Conservation (phyloP, 2,888 invertebrate genomes). For the Laothoe populi region DNA sequence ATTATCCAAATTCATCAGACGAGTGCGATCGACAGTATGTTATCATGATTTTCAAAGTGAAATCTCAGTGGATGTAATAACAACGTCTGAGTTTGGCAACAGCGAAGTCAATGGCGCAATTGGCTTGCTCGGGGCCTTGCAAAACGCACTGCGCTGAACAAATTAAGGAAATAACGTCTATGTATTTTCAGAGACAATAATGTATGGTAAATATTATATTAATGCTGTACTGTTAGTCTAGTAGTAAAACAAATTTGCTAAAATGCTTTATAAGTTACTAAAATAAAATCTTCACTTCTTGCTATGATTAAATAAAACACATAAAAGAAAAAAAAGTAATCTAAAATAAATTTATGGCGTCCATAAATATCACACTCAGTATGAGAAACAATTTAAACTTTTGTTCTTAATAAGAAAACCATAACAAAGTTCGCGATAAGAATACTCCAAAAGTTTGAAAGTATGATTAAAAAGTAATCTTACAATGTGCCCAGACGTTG, state of each 20-base stretch:
- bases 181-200: not conserved
- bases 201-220: not conserved
- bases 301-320: too few species aligned
- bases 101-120: slow-evolving; percentile 45
- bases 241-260: not conserved
- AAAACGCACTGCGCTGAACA: slow-evolving; percentile 37
- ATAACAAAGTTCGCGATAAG: not conserved
- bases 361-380: not conserved
- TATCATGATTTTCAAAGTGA: slow-evolving; percentile 38
- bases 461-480: not conserved
- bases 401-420: not conserved
- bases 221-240: too few species aligned
- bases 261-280: not conserved
- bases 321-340: too few species aligned
- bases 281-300: too few species aligned
- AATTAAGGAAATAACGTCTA: slow-evolving; percentile 1
- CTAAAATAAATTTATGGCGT: not conserved
- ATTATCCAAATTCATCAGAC: slow-evolving; percentile 8
- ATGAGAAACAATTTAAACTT: not conserved
- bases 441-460: not conserved
- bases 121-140: slow-evolving; percentile 41
- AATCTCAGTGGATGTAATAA: slow-evolving; percentile 39
- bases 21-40: slow-evolving; percentile 12
- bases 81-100: slow-evolving; percentile 51
- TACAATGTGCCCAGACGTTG: not conserved